phyloP scores from a whole-genome alignment of 2,113 vertebrate genomes.

The Ceyx melanurus region DNA sequence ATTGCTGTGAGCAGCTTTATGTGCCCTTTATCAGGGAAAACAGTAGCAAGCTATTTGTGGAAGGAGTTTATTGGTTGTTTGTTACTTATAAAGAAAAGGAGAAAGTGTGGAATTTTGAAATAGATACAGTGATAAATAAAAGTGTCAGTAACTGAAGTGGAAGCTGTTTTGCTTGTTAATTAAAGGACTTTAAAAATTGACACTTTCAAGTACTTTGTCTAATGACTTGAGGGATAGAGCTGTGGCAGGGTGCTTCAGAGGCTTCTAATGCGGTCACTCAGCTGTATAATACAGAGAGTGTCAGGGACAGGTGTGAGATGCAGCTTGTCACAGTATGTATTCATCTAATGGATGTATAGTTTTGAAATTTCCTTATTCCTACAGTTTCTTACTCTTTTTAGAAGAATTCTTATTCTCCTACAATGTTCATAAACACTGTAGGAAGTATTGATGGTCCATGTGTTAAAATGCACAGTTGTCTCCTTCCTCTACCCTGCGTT shows the following conservation, averaged over 20 bases:
- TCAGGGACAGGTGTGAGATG: background rate
- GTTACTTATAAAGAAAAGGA: background rate
- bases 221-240: background rate
- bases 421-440: background rate
- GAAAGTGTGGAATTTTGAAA: background rate
- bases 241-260: background rate
- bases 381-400: background rate
- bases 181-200: background rate
- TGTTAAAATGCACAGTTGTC: background rate
- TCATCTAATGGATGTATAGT: background rate
- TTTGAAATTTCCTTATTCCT: background rate
- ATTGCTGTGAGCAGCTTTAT: background rate
- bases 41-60: background rate
- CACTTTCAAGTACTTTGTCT: background rate
- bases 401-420: background rate
- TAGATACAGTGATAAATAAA: background rate
- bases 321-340: background rate
- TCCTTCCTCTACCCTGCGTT: background rate
- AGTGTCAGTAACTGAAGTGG: background rate
- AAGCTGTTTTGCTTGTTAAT: background rate
- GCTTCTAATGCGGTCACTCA: background rate
- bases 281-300: no score
- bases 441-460: accelerated
- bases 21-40: background rate
- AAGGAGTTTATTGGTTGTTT: background rate